Conservation (phyloP, 2,797 vertebrate genomes). For the Chaetodon trifasciatus region DNA sequence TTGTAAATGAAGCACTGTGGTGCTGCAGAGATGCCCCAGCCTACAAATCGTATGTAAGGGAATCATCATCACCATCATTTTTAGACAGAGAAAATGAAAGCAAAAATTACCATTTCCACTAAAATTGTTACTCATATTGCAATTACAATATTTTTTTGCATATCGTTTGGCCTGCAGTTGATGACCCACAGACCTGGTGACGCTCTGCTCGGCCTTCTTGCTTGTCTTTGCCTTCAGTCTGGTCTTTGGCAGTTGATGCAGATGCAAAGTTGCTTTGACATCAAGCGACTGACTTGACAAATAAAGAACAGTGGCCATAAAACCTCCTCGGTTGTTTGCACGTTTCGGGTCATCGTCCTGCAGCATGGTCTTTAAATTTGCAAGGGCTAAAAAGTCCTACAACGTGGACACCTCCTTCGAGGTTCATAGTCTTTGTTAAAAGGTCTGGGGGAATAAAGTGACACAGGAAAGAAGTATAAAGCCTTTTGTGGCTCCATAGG, state of each 20-base stretch:
- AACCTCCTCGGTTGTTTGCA: background rate
- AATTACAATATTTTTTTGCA: too few relatives aligned
- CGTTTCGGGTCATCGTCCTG: background rate
- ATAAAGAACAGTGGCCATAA: background rate
- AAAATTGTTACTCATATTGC: too few relatives aligned
- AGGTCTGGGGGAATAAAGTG: too few relatives aligned
- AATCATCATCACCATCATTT: too few relatives aligned
- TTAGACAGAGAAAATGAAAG: too few relatives aligned
- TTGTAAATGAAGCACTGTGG: too few relatives aligned
- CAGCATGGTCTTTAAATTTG: background rate
- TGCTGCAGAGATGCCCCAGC: too few relatives aligned
- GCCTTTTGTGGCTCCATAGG: background rate
- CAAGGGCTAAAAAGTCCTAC: background rate
- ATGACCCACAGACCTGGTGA: background rate
- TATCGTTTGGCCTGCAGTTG: too few relatives aligned
- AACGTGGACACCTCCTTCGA: background rate
- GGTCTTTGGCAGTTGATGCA: slow-evolving; percentile 13
- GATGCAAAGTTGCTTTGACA: slow-evolving; percentile 12
- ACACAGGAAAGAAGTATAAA: background rate
- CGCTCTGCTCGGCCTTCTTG: slow-evolving; percentile 2
- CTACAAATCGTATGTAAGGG: too few relatives aligned
- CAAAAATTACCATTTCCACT: too few relatives aligned
- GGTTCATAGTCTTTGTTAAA: background rate
- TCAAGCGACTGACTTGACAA: slow-evolving; percentile 7
- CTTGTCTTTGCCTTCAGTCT: slow-evolving; percentile 29